Conservation (phyloP, 2,113 vertebrate species). For the Noctilio leporinus region DNA sequence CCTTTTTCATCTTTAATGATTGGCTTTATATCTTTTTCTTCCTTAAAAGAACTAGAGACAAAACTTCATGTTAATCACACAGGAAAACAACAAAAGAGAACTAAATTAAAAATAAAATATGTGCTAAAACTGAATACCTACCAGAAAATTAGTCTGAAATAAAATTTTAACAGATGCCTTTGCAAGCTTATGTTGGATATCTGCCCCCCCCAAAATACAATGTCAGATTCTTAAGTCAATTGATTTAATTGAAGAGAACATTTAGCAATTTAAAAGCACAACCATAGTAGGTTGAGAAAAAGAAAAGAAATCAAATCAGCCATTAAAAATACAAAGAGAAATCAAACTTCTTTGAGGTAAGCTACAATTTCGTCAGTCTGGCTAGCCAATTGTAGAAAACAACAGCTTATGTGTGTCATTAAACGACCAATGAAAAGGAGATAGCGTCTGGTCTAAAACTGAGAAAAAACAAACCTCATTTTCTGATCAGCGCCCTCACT, state of each 20-base stretch:
- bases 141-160: constrained; percentile 77
- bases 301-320: constrained; percentile 69
- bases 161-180: constrained; percentile 63
- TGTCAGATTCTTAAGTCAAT: constrained; percentile 60
- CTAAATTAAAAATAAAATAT: constrained; percentile 51
- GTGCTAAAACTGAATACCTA: constrained; percentile 77
- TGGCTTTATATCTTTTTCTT: constrained; percentile 85
- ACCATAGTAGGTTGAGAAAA: constrained; percentile 77
- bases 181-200: constrained; percentile 71
- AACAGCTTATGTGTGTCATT: constrained; percentile 77
- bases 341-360: constrained; percentile 71
- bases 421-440: constrained; percentile 92
- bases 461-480: constrained; percentile 99
- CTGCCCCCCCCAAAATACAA: constrained; percentile 52
- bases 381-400: constrained; percentile 79
- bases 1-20: constrained; percentile 92
- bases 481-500: constrained; percentile 99
- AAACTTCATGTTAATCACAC: constrained; percentile 72
- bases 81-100: not conserved
- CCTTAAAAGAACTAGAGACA: constrained; percentile 87
- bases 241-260: constrained; percentile 62
- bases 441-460: constrained; percentile 97
- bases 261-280: constrained; percentile 75
- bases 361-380: constrained; percentile 72
- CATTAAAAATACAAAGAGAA: constrained; percentile 70